A percentile compares a stretch with the other conserved stretches of the same genome.
Conservation (phyloP, 1,140 invertebrate genomes). For the Pteromalus puparum region DNA sequence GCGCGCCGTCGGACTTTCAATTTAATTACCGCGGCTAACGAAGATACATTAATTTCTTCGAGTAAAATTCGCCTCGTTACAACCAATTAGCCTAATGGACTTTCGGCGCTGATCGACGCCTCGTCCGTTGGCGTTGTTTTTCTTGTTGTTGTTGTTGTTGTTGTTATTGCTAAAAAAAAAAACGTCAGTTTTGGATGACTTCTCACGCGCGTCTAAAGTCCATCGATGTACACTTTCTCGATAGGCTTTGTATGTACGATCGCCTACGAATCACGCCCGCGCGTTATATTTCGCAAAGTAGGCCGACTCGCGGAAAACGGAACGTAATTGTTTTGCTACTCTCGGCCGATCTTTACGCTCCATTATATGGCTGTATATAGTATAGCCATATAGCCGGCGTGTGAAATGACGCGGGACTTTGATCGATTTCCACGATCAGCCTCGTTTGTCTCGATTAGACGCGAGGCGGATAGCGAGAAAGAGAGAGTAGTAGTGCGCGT, state of each 20-base stretch:
- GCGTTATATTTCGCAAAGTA: constrained; percentile 27
- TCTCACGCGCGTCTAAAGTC: not conserved
- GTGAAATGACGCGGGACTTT: constrained; percentile 20
- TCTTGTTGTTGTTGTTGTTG: not conserved
- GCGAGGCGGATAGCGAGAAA: not conserved
- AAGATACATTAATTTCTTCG: not conserved
- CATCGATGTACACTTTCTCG: constrained; percentile 26
- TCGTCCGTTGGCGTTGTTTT: not conserved
- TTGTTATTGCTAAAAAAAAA: not conserved
- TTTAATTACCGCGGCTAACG: not conserved
- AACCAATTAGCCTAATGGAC: not conserved
- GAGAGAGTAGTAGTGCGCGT: constrained; percentile 5
- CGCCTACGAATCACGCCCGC: not conserved
- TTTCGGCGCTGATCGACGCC: not conserved
- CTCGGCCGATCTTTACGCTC: not conserved
- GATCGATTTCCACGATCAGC: constrained; percentile 21
- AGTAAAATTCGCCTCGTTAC: not conserved
- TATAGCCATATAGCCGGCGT: not conserved
- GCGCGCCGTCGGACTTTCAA: not conserved
- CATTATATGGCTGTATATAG: no score
- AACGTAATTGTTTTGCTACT: not conserved
- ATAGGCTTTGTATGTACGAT: not conserved
- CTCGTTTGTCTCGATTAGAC: constrained; percentile 43
- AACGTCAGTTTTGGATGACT: no score
- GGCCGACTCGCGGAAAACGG: constrained; percentile 13